These are phyloP conservation scores for Pipa parva DNA, from an alignment of 2,113 vertebrate species.

Conservation along the genomic window DNA sequence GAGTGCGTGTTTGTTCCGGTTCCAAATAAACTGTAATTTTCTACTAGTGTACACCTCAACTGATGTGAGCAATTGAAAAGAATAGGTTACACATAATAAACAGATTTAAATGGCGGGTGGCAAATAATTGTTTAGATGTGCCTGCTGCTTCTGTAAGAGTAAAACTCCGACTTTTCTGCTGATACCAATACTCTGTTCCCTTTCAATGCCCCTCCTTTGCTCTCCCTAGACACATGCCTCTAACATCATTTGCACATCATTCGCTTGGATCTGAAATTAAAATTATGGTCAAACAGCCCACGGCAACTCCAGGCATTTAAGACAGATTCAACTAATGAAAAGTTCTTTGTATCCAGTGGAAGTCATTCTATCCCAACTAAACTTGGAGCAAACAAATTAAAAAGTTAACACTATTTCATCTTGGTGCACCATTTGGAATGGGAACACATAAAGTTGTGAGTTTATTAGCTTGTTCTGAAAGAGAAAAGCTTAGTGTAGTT, in stretches of 20 bases:
- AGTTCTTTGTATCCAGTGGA: slow-evolving; percentile 24
- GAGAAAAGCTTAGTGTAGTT: slow-evolving; percentile 12
- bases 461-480: slow-evolving; percentile 21
- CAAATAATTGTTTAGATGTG: not conserved
- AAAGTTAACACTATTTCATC: not conserved
- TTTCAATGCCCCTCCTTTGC: slow-evolving; percentile 9
- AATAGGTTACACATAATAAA: too few species aligned
- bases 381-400: not conserved
- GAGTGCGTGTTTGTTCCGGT: too few species aligned
- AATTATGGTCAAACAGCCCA: slow-evolving; percentile 58
- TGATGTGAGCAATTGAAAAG: too few species aligned
- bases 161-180: slow-evolving; percentile 5
- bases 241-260: slow-evolving; percentile 39
- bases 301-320: slow-evolving; percentile 46
- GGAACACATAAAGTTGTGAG: slow-evolving; percentile 39
- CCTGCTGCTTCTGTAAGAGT: not conserved
- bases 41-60: too few species aligned
- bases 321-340: slow-evolving; percentile 19
- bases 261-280: slow-evolving; percentile 45
- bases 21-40: too few species aligned
- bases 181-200: slow-evolving; percentile 9
- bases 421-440: not conserved
- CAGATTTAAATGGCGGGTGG: too few species aligned
- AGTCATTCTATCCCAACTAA: slow-evolving; percentile 10
- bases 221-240: slow-evolving; percentile 23